phyloP scores from a whole-genome alignment of 1,140 invertebrate species.

The Glossosoma conforme region DNA sequence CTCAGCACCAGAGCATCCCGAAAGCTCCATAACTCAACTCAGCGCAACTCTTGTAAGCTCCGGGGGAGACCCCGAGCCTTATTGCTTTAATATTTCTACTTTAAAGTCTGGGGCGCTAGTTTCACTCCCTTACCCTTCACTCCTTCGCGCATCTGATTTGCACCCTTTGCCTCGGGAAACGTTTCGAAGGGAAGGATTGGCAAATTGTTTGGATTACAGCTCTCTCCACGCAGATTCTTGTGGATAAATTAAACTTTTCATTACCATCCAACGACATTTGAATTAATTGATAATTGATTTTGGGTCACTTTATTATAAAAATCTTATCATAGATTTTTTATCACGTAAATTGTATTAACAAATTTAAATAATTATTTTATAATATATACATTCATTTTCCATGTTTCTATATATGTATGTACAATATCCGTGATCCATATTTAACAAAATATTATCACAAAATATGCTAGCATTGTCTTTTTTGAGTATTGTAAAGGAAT shows the following conservation, averaged over 20 bases:
- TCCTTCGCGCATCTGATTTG: constrained; percentile 21
- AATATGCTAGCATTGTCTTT: too few species aligned
- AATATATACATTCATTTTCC: too few species aligned
- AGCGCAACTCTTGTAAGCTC: constrained; percentile 32
- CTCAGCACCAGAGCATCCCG: constrained; percentile 18
- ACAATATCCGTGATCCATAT: too few species aligned
- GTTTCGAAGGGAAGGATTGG: constrained; percentile 2
- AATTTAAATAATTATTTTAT: too few species aligned
- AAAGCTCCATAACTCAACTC: constrained; percentile 31
- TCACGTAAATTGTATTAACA: too few species aligned
- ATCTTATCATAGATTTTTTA: too few species aligned
- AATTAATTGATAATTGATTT: too few species aligned
- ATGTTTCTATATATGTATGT: too few species aligned
- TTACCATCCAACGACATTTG: too few species aligned
- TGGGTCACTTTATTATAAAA: too few species aligned
- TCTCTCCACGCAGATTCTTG: constrained; percentile 7
- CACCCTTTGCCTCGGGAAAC: constrained; percentile 16
- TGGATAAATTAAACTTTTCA: constrained; percentile 26
- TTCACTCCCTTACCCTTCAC: constrained; percentile 16
- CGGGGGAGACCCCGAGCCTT: constrained; percentile 32
- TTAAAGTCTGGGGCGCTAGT: constrained; percentile 28
- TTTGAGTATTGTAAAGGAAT: too few species aligned
- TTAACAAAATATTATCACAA: too few species aligned
- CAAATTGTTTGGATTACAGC: constrained; percentile 19
- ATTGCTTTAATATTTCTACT: constrained; percentile 33